A percentile compares a stretch with the other conserved stretches of the same genome.
Evolutionary conservation across 2,888 invertebrate genomes (phyloP).

Genomic region (Bhutanitis thaidina): DNA sequence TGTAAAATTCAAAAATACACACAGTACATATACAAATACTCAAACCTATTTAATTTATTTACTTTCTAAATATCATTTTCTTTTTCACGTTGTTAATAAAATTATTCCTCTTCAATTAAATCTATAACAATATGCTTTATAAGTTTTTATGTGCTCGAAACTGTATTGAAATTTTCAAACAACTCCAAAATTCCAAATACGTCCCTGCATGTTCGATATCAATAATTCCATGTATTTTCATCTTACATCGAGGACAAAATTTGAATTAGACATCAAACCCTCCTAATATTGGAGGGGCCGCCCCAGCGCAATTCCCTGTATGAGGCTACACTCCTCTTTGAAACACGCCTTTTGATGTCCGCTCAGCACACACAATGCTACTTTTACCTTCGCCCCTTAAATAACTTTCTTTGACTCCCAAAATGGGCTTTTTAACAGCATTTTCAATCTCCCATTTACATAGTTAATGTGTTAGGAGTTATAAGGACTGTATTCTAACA

Average conservation of each 20-base stretch:
- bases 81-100: too few species aligned
- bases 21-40: too few species aligned
- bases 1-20: too few species aligned
- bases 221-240: slow-evolving; percentile 16
- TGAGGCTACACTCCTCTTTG: slow-evolving; percentile 61
- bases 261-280: slow-evolving; percentile 54
- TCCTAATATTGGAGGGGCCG: slow-evolving; percentile 48
- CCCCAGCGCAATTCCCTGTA: slow-evolving; percentile 48
- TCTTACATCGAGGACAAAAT: slow-evolving; percentile 50
- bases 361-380: slow-evolving; percentile 58
- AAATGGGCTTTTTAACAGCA: slow-evolving; percentile 51
- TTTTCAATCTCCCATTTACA: slow-evolving; percentile 24
- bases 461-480: neutral
- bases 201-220: slow-evolving; percentile 6
- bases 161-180: too few species aligned
- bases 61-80: too few species aligned
- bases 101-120: too few species aligned
- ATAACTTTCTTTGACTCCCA: slow-evolving; percentile 51
- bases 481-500: neutral
- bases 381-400: slow-evolving; percentile 56
- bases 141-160: too few species aligned
- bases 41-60: too few species aligned
- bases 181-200: too few species aligned
- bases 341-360: slow-evolving; percentile 72
- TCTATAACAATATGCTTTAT: too few species aligned